A percentile compares a stretch with the other conserved stretches of the same genome.
phyloP scores from a whole-genome alignment of 2,888 invertebrate species.

The Polydrusus cervinus region DNA sequence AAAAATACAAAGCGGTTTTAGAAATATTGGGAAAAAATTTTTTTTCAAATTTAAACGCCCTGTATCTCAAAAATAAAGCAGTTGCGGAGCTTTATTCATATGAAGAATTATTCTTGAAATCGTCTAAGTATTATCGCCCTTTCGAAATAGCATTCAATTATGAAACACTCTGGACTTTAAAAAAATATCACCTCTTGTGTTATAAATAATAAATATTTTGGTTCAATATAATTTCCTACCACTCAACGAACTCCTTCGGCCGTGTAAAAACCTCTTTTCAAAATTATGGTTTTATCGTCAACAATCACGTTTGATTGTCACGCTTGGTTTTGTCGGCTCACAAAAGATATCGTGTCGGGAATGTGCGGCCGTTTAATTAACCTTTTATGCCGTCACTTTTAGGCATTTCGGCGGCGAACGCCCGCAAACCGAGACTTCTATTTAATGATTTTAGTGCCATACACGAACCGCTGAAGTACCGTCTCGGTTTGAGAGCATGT shows the following conservation, averaged over 20 bases:
- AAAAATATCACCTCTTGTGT: too few species aligned
- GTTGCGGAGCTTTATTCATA: too few species aligned
- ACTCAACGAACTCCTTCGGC: not conserved
- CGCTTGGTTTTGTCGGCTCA: slow-evolving; percentile 24
- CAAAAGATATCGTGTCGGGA: slow-evolving; percentile 35
- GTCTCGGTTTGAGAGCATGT: not conserved
- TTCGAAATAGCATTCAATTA: too few species aligned
- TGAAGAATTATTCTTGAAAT: too few species aligned
- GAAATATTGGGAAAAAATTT: too few species aligned
- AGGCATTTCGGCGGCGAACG: slow-evolving; percentile 27
- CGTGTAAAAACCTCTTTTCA: slow-evolving; percentile 15
- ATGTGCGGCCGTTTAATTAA: slow-evolving; percentile 25
- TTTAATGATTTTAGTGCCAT: slow-evolving; percentile 18
- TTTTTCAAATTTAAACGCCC: too few species aligned
- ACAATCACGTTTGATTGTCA: slow-evolving; percentile 31
- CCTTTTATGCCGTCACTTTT: slow-evolving; percentile 34
- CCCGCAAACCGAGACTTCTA: slow-evolving; percentile 28
- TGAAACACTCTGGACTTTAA: too few species aligned
- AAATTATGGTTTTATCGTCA: slow-evolving; percentile 27
- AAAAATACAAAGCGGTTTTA: too few species aligned
- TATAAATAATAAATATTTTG: too few species aligned
- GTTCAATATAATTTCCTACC: too few species aligned
- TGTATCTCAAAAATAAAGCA: too few species aligned
- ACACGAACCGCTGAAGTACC: slow-evolving; percentile 22
- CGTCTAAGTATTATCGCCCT: too few species aligned